A percentile compares a stretch with the other conserved stretches of the same genome.
These are phyloP conservation scores for Masnerella sp. DNA, from an alignment of 2,888 invertebrate species.

Conservation along the genomic window DNA sequence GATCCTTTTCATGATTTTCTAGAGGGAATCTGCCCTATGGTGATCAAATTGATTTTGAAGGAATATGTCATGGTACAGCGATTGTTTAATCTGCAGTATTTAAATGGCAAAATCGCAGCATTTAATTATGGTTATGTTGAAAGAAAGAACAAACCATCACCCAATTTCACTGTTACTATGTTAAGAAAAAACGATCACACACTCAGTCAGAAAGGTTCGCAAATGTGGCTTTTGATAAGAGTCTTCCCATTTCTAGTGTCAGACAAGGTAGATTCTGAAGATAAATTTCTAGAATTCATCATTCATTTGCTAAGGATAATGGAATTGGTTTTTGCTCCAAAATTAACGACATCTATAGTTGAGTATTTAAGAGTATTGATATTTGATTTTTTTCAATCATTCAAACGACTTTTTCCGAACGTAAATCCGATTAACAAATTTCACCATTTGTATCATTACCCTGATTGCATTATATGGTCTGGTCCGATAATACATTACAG, in stretches of 20 bases:
- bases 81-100: background rate
- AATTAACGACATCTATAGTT: too few species aligned
- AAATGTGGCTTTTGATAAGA: conserved; percentile 1
- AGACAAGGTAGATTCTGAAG: background rate
- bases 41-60: conserved; percentile 40
- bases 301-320: background rate
- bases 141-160: conserved; percentile 1
- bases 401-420: conserved; percentile 49
- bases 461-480: conserved; percentile 47
- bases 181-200: background rate
- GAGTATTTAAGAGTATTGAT: too few species aligned
- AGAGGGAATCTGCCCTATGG: conserved; percentile 52
- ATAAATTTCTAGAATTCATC: background rate
- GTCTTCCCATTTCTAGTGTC: background rate
- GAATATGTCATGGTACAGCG: too few species aligned
- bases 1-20: conserved; percentile 48
- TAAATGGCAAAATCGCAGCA: background rate
- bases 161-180: background rate
- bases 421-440: conserved; percentile 58
- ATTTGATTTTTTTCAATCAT: background rate
- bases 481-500: conserved; percentile 56
- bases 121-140: conserved; percentile 11
- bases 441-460: conserved; percentile 54
- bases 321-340: background rate
- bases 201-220: conserved; percentile 7